Percentiles rank a stretch among this genome's conserved stretches.
Conservation (phyloP, 2,888 invertebrate genomes). For the Scrobipalpa atriplicella region DNA sequence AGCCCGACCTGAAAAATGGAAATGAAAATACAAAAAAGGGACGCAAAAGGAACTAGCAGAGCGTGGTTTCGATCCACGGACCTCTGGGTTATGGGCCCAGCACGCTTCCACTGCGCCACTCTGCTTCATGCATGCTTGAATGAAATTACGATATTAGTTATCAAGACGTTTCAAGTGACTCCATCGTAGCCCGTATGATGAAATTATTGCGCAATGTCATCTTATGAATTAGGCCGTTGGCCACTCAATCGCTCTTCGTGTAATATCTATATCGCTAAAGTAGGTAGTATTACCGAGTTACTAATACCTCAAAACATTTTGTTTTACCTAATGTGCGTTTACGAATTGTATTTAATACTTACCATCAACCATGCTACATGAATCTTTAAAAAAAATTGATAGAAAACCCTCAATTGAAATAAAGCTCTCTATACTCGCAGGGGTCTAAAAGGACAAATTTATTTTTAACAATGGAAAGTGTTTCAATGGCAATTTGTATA, state of each 20-base stretch:
- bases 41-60: slow-evolving; percentile 35
- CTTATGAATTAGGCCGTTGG: too few relatives aligned
- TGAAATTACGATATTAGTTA: slow-evolving; percentile 45
- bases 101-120: slow-evolving; percentile 91
- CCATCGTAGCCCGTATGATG: too few relatives aligned
- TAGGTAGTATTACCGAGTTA: too few relatives aligned
- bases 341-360: too few relatives aligned
- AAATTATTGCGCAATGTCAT: background rate
- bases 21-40: slow-evolving; percentile 23
- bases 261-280: too few relatives aligned
- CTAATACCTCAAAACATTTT: too few relatives aligned
- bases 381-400: too few relatives aligned
- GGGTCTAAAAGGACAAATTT: slow-evolving; percentile 1
- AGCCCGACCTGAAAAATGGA: background rate
- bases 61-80: slow-evolving; percentile 94
- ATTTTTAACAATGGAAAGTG: slow-evolving; percentile 24
- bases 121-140: slow-evolving; percentile 41
- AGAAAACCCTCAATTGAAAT: too few relatives aligned
- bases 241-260: too few relatives aligned
- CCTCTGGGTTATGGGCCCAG: slow-evolving; percentile 94
- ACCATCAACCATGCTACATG: too few relatives aligned
- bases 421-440: background rate
- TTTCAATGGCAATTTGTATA: slow-evolving; percentile 28
- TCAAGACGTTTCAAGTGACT: background rate
- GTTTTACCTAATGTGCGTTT: too few relatives aligned